phyloP scores from a whole-genome alignment of 2,797 vertebrate genomes.

The Steatocranus sp. region DNA sequence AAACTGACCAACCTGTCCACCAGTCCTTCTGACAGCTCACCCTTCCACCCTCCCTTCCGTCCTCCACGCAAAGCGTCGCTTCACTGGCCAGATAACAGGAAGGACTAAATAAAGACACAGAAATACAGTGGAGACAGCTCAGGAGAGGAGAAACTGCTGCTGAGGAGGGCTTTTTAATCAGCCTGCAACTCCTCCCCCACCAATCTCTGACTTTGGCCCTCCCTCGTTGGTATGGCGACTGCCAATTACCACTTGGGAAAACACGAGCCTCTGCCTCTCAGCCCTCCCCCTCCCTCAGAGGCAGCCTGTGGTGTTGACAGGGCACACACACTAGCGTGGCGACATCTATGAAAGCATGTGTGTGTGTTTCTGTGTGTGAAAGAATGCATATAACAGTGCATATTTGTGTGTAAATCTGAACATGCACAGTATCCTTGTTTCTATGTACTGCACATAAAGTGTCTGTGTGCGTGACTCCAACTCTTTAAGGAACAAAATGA shows the following conservation, averaged over 20 bases:
- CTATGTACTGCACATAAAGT: background rate
- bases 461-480: background rate
- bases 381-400: background rate
- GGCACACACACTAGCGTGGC: slow-evolving; percentile 43
- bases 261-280: slow-evolving; percentile 38
- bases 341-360: slow-evolving; percentile 21
- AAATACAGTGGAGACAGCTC: slow-evolving; percentile 22
- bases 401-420: background rate
- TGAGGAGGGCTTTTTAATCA: slow-evolving; percentile 71
- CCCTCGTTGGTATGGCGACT: slow-evolving; percentile 75
- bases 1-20: background rate
- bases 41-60: slow-evolving; percentile 12
- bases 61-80: background rate
- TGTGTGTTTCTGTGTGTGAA: background rate
- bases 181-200: slow-evolving; percentile 63
- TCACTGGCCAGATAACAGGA: background rate
- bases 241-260: slow-evolving; percentile 56
- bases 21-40: slow-evolving; percentile 27
- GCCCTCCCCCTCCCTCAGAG: slow-evolving; percentile 8
- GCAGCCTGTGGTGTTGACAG: slow-evolving; percentile 53
- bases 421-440: background rate
- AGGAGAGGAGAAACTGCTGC: slow-evolving; percentile 56
- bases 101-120: background rate
- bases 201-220: slow-evolving; percentile 49
- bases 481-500: background rate